Percentiles rank a stretch among this genome's conserved stretches.
Evolutionary conservation across 2,888 invertebrate species (phyloP).

Genomic region (Agrotis ipsilon): DNA sequence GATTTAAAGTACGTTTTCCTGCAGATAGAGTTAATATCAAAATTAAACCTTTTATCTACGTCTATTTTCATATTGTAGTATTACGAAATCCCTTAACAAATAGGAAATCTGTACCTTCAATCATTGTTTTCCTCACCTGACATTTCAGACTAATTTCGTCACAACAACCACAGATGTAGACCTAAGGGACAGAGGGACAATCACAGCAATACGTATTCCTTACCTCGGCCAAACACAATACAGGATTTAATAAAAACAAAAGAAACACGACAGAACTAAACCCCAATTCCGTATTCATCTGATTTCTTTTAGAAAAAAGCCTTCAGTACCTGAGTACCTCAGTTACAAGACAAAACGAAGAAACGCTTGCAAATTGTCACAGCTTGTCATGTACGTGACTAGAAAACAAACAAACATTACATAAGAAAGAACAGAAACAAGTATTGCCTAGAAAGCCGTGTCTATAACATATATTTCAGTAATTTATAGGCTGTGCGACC

Average conservation of each 20-base stretch:
- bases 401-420: constrained; percentile 19
- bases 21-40: no score
- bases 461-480: constrained; percentile 19
- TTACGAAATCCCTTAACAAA: not conserved
- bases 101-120: not conserved
- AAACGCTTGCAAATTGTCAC: constrained; percentile 37
- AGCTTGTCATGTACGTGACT: constrained; percentile 44
- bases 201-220: constrained; percentile 15
- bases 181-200: not conserved
- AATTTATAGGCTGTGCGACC: constrained; percentile 16
- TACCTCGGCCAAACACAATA: constrained; percentile 8
- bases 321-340: constrained; percentile 39
- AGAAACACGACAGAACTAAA: not conserved
- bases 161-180: not conserved
- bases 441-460: constrained; percentile 9
- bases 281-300: constrained; percentile 35
- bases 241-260: constrained; percentile 31
- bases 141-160: not conserved
- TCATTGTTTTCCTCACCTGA: not conserved
- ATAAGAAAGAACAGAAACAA: constrained; percentile 19
- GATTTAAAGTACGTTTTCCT: not conserved
- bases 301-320: constrained; percentile 8
- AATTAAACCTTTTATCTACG: no score
- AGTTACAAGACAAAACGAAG: constrained; percentile 11
- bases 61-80: no score